phyloP scores from a whole-genome alignment of 2,888 invertebrate species.

The Macaria liturata region DNA sequence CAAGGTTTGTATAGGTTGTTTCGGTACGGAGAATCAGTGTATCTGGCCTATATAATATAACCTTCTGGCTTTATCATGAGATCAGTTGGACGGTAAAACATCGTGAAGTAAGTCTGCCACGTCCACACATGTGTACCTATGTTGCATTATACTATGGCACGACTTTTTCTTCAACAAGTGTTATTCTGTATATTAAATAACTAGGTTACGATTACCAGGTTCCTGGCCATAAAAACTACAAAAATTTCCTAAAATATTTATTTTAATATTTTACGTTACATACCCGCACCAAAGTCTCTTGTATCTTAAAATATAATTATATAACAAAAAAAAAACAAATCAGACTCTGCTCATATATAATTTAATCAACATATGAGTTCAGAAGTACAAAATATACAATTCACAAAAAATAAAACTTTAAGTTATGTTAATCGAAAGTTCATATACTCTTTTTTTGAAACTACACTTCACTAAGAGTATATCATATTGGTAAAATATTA shows the following conservation, averaged over 20 bases:
- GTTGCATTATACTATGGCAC: no score
- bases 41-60: no score
- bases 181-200: no score
- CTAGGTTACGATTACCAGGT: no score
- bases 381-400: constrained; percentile 40
- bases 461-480: constrained; percentile 1
- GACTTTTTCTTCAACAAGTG: no score
- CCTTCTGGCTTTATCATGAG: no score
- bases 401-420: constrained; percentile 14
- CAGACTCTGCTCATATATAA: constrained; percentile 38
- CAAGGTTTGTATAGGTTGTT: no score
- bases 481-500: neutral
- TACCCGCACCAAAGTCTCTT: constrained; percentile 50
- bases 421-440: constrained; percentile 1
- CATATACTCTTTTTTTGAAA: neutral
- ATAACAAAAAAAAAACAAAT: constrained; percentile 36
- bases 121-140: no score
- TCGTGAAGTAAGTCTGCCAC: no score
- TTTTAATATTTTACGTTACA: constrained; percentile 66
- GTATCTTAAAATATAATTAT: constrained; percentile 34
- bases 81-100: no score
- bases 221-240: constrained; percentile 34
- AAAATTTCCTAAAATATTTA: constrained; percentile 64
- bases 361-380: constrained; percentile 25
- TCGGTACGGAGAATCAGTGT: no score